These are phyloP conservation scores for Synanceia verrucosa DNA, from an alignment of 2,797 vertebrate genomes.

Conservation along the genomic window DNA sequence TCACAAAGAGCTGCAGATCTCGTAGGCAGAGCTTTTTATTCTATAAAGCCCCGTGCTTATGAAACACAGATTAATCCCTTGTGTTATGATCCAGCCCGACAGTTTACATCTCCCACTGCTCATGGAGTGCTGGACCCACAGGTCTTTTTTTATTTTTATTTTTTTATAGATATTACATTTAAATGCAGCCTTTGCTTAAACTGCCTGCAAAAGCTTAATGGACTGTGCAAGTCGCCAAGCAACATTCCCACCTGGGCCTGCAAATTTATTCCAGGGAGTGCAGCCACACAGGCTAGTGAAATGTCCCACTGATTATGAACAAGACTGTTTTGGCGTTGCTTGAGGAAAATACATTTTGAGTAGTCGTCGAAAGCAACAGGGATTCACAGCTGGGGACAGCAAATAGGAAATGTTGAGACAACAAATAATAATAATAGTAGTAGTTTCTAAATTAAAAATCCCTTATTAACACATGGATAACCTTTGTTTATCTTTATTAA, in stretches of 20 bases:
- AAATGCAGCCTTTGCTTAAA: constrained; percentile 65
- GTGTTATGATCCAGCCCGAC: constrained; percentile 61
- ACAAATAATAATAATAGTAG: no score
- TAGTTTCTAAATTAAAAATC: no score
- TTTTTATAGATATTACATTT: constrained; percentile 60
- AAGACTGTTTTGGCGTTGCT: constrained; percentile 35
- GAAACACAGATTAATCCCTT: constrained; percentile 62
- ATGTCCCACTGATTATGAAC: constrained; percentile 43
- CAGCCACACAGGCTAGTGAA: constrained; percentile 33
- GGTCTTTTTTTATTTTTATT: constrained; percentile 23
- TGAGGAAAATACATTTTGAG: constrained; percentile 41
- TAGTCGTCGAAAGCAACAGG: constrained; percentile 26
- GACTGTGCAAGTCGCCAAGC: constrained; percentile 55
- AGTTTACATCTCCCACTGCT: constrained; percentile 60
- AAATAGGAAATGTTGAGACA: constrained; percentile 21
- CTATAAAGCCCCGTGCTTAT: constrained; percentile 32
- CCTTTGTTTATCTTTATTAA: neutral
- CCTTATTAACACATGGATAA: neutral
- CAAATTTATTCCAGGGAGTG: constrained; percentile 49
- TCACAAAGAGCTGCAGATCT: constrained; percentile 50
- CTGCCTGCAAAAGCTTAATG: constrained; percentile 67
- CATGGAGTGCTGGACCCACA: constrained; percentile 44
- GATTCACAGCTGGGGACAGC: constrained; percentile 29
- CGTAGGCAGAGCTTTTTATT: constrained; percentile 53
- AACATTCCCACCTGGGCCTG: constrained; percentile 59